Evolutionary conservation across 2,888 invertebrate genomes (phyloP).

Genomic region (Drosophila macrospina): DNA sequence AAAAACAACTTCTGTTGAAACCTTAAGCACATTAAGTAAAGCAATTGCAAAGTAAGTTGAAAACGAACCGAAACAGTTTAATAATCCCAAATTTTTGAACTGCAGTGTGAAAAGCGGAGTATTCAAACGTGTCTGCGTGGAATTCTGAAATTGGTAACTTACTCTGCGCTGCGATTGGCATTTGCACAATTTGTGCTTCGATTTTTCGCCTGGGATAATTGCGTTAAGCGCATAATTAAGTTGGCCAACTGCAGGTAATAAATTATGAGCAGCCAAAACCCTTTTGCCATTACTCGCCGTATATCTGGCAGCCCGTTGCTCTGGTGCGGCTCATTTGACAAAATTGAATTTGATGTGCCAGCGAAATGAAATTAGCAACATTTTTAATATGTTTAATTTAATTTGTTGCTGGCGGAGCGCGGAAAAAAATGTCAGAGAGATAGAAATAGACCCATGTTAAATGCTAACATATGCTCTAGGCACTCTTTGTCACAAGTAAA

Average conservation of each 20-base stretch:
- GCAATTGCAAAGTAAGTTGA: too few species aligned
- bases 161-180: conserved; percentile 51
- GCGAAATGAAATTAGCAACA: conserved; percentile 65
- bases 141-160: neutral
- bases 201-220: conserved; percentile 73
- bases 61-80: too few species aligned
- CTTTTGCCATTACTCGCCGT: conserved; percentile 38
- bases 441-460: conserved; percentile 48
- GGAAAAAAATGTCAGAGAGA: conserved; percentile 9
- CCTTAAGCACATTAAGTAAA: too few species aligned
- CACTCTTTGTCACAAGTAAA: conserved; percentile 56
- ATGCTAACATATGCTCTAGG: conserved; percentile 52
- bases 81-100: too few species aligned
- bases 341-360: conserved; percentile 62
- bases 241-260: conserved; percentile 74
- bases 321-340: conserved; percentile 33
- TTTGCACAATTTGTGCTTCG: conserved; percentile 72
- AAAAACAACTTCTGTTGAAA: too few species aligned
- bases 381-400: conserved; percentile 62
- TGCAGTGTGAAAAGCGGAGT: neutral
- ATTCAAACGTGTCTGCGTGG: neutral
- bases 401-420: conserved; percentile 23
- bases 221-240: conserved; percentile 79
- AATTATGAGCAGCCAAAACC: conserved; percentile 62
- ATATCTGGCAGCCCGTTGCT: conserved; percentile 31